Evolutionary conservation across 1,140 invertebrate species (phyloP), one percentile per base, ranked within the genome.

Genomic region (Limonius californicus): DNA sequence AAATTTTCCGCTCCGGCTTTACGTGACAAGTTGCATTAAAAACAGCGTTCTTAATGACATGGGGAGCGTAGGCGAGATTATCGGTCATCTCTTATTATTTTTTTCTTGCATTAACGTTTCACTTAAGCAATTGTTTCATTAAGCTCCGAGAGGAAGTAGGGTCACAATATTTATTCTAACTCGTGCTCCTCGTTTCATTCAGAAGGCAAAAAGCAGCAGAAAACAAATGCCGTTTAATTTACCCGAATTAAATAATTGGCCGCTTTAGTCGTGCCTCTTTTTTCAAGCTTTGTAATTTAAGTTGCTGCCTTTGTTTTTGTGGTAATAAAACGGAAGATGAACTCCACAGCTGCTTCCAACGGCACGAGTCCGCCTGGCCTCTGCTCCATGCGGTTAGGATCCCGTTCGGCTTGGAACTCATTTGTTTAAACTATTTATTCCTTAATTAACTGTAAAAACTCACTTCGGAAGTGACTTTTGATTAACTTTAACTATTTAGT

Each of bases 171-270:
- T 55, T 55, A 55, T 55, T 55, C 53, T 55, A 55, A 55, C 53
- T 55, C 53, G 53, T 55, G 53, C 53, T 32, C 53, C 53, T 55
- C 16, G 53, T 55, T 50, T 55, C 53, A 55, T 55, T 55, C 53
- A 14, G 20, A 55, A 55, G 53, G 27, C 53, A 55, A 55, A 55
- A 55, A 55, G 53, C 53, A 55, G 53, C 53, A 55, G 53, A 55
- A 55, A 55, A 55, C 53, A 55, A 55, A 55, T 55, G 53, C 53
- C 53, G 53, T 55, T 55, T 55, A 55, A 55, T 55, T 55, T 55
- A 55, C 21, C 27, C 53, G 53, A 55, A 55, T 55, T 55, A 55
- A 55, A 55, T 55, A 55, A 55, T 55, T 55, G 53, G 27, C 27
- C 27, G 20, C 16, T 21, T 50, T 50, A 21, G 45, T 39, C 45